phyloP scores from a whole-genome alignment of 2,888 invertebrate species.

The Drosophila neotestacea region DNA sequence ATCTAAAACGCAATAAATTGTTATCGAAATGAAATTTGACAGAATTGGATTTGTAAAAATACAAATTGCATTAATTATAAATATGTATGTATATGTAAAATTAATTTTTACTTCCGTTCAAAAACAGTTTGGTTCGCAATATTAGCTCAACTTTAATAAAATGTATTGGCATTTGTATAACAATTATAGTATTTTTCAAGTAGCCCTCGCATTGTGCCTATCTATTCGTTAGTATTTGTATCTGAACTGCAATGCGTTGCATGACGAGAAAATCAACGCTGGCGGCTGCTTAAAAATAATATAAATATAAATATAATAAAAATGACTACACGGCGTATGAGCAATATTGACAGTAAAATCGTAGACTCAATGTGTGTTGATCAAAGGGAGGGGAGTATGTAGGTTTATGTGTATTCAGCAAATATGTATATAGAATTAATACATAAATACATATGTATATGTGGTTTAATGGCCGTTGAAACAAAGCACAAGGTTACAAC shows the following conservation, averaged over 20 bases:
- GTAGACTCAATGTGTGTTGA: conserved; percentile 43
- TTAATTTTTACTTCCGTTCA: not conserved
- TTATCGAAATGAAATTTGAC: too few species aligned
- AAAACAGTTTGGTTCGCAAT: not conserved
- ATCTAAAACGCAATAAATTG: too few species aligned
- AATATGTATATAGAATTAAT: conserved; percentile 42
- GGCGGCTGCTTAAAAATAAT: conserved; percentile 48
- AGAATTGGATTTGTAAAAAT: too few species aligned
- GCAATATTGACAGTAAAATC: conserved; percentile 81
- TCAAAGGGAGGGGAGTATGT: not conserved
- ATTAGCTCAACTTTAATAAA: not conserved
- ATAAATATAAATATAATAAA: conserved; percentile 57
- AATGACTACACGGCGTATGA: conserved; percentile 61
- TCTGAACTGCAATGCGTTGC: conserved; percentile 21
- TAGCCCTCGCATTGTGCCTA: conserved; percentile 12
- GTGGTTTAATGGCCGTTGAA: conserved; percentile 76
- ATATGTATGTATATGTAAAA: not conserved
- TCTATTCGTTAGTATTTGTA: conserved; percentile 23
- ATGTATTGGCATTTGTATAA: not conserved
- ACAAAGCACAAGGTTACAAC: conserved; percentile 75
- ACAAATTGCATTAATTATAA: not conserved
- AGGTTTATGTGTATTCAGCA: conserved; percentile 40
- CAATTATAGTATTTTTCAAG: not conserved
- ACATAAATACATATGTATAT: conserved; percentile 22
- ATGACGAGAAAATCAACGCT: conserved; percentile 40